A percentile compares a stretch with the other conserved stretches of the same genome.
Conservation (phyloP, 2,888 invertebrate species). For the Tolmerus cingulatus region DNA sequence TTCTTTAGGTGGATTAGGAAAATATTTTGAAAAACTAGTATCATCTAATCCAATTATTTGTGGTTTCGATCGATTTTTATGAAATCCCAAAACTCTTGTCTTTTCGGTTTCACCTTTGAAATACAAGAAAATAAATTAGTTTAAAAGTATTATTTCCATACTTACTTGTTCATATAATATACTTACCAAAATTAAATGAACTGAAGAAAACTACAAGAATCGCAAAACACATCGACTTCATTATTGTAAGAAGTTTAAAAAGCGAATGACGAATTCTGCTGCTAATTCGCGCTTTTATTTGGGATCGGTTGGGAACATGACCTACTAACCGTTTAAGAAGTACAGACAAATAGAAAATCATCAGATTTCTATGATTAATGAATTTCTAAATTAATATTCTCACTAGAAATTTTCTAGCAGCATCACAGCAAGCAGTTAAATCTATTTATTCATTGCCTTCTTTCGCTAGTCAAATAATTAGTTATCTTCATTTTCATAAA, state of each 20-base stretch:
- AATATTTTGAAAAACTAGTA: background rate
- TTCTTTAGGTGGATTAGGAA: background rate
- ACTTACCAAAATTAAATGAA: background rate
- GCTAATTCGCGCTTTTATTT: background rate
- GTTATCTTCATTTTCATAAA: background rate
- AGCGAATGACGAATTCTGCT: background rate
- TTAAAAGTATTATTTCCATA: background rate
- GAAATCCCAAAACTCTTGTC: background rate
- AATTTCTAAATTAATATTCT: background rate
- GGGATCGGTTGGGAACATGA: background rate
- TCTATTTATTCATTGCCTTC: background rate
- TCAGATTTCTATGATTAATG: background rate
- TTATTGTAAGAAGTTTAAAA: background rate
- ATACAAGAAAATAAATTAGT: background rate
- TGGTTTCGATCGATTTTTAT: background rate
- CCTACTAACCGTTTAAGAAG: background rate
- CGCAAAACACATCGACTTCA: background rate
- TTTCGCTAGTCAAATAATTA: background rate
- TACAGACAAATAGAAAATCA: background rate
- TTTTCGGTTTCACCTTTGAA: background rate
- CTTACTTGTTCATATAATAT: background rate
- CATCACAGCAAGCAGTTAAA: background rate
- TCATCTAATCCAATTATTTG: background rate
- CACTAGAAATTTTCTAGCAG: background rate
- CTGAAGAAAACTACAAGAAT: background rate